phyloP scores from a whole-genome alignment of 1,140 invertebrate species.

The Drosophila tani region DNA sequence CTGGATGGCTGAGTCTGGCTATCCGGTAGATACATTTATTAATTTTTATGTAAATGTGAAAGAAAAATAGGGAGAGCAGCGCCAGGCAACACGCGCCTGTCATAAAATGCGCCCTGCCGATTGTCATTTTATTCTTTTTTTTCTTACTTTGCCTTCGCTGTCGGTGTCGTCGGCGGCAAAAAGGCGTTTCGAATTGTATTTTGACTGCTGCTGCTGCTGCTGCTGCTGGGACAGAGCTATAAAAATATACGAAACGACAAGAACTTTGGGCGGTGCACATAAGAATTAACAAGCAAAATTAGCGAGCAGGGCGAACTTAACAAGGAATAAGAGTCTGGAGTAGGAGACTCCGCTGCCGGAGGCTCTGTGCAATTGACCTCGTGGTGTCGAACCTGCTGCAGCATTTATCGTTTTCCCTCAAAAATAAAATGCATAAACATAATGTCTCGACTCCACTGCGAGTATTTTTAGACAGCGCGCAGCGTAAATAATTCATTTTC shows the following conservation, averaged over 20 bases:
- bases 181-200: slow-evolving; percentile 59
- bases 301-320: slow-evolving; percentile 47
- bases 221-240: slow-evolving; percentile 49
- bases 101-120: slow-evolving; percentile 64
- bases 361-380: slow-evolving; percentile 55
- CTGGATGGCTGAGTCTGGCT: slow-evolving; percentile 34
- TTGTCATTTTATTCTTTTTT: slow-evolving; percentile 49
- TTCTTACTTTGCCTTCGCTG: slow-evolving; percentile 31
- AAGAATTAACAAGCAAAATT: slow-evolving; percentile 58
- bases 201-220: slow-evolving; percentile 49
- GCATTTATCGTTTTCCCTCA: slow-evolving; percentile 34
- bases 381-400: slow-evolving; percentile 45
- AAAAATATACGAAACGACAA: slow-evolving; percentile 73
- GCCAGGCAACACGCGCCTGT: slow-evolving; percentile 61
- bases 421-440: slow-evolving; percentile 48
- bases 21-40: slow-evolving; percentile 75
- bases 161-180: slow-evolving; percentile 25
- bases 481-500: slow-evolving; percentile 83
- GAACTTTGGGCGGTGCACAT: slow-evolving; percentile 45
- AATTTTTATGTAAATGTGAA: slow-evolving; percentile 65
- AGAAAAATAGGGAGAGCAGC: slow-evolving; percentile 4
- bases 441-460: slow-evolving; percentile 19
- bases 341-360: slow-evolving; percentile 12
- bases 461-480: slow-evolving; percentile 70
- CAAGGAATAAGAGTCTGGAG: slow-evolving; percentile 22